Base-by-base conservation (phyloP, 2,888 invertebrate species). In the Stegophylla sp. region DNA sequence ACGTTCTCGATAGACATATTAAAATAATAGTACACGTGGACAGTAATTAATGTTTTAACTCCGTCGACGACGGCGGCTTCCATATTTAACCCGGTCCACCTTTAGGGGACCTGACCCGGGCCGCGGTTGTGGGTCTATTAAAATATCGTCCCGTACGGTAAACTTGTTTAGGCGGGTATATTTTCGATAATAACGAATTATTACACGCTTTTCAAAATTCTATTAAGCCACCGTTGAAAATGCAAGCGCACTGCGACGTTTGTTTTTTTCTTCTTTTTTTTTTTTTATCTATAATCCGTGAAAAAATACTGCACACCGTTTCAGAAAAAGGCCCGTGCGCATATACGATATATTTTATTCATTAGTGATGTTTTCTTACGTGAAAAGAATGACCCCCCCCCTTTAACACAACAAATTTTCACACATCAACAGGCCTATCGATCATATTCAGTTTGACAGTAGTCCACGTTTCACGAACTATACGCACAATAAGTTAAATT, bases 381-480 rank as follows among this genome's bases (percentile, higher is more conserved):
- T 56, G 41, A 23, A 56, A 43, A 53, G 20, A 71, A 71, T 53
- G 53, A 51, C 51, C 51, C 48, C 48, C 23, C 5, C n/a, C 61
- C 51, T 51, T 41, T 5, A 5, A 64, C 43, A 43, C 75, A 51
- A 66, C 43, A 66, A 51, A 66, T 76, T 26, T 75, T 76, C 75
- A 53, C 75, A 76, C 75, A 76, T 66, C 64, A 66, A 53, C 41
- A 66, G 20, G 45, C 59, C 77, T 69, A 77, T 77, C 77, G 77
- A 77, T 77, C 77, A 77, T 69, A 48, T 77, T 77, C 67, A n/a
- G 56, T 17, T n/a, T 66, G 76, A 69, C 77, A 59, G 67, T 56
- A 41, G 53, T 69, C 45, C 59, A 15, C 76, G 59, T 76, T 76
- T 56, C 76, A 59, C 45, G 45, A 41, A 26, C 64, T 53, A 26